Evolutionary conservation across 2,797 vertebrate species (phyloP), one percentile per base, ranked within the genome.

Genomic region (Sebastes matsubarae): DNA sequence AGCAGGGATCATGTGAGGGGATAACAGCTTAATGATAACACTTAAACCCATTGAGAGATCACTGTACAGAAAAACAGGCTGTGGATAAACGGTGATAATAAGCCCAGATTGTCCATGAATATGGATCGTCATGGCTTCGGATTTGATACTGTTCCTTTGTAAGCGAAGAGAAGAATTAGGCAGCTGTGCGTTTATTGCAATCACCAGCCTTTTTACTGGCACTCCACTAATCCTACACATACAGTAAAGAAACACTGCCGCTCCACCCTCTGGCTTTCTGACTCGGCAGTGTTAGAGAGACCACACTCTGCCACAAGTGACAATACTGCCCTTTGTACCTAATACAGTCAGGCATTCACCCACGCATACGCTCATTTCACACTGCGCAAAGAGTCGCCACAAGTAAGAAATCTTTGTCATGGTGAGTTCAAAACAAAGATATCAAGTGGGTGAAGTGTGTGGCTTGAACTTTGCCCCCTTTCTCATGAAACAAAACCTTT

Each of bases 21-120:
- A 87, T 91, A 93, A 93, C 92, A 90, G 92, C 93, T 87, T 93
- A 92, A 94, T 95, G 92, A 95, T 92, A 88, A 93, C 90, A 94
- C 91, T 93, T 92, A 91, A 68, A 90, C 46, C 92, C 85, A 89
- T 80, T 88, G 88, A 91, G 88, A 76, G 87, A 80, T 84, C 13
- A 34, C 79, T 69, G 80, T 22, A 79, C 85, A 55, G 77, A 73
- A 87, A 38, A 89, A 87, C 86, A 88, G 83, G 75, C 78, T 22
- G 84, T 34, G 88, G 83, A 90, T 90, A 90, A 90, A 88, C 25
- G 86, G 60, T n/a, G 73, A 91, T 91, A 92, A 93, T 89, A 86
- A 89, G 88, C 86, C 74, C 83, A 84, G 85, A 89, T 86, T 88
- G 71, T 36, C 91, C 89, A 93, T 93, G 93, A 94, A 94, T 93